A percentile compares a stretch with the other conserved stretches of the same genome.
Conservation (phyloP, 2,888 invertebrate species). For the Oscheius sp. region DNA sequence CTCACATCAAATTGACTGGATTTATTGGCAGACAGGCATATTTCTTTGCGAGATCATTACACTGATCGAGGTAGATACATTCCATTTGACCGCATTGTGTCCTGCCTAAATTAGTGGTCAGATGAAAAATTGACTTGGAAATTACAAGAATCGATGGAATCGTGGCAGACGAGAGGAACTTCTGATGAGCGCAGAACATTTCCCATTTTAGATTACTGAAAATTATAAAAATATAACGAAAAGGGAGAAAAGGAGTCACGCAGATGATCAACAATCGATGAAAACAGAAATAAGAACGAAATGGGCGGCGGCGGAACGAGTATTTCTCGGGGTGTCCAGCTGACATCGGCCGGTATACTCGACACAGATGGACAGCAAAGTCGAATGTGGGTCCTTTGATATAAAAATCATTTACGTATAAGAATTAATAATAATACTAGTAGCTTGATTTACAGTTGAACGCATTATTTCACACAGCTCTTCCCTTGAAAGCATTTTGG, state of each 20-base stretch:
- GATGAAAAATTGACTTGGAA: not conserved
- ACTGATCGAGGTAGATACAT: conserved; percentile 64
- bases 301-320: conserved; percentile 7
- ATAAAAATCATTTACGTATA: too few species aligned
- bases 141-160: conserved; percentile 66
- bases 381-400: too few species aligned
- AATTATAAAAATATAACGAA: not conserved
- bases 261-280: conserved; percentile 22
- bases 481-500: too few species aligned
- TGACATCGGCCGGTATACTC: too few species aligned
- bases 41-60: conserved; percentile 56
- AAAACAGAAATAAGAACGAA: conserved; percentile 3
- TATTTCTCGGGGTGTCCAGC: conserved; percentile 10
- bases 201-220: conserved; percentile 49
- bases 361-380: too few species aligned
- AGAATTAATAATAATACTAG: too few species aligned
- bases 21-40: conserved; percentile 65
- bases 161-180: conserved; percentile 63
- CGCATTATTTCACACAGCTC: too few species aligned
- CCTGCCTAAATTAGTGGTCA: conserved; percentile 47
- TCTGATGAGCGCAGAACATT: conserved; percentile 59
- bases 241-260: not conserved
- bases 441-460: too few species aligned
- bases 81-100: conserved; percentile 63
- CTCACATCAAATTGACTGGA: conserved; percentile 52